Percentiles rank a stretch among this genome's conserved stretches.
Conservation (phyloP, 2,113 vertebrate species). For the Boleophthalmus pectinirostris region DNA sequence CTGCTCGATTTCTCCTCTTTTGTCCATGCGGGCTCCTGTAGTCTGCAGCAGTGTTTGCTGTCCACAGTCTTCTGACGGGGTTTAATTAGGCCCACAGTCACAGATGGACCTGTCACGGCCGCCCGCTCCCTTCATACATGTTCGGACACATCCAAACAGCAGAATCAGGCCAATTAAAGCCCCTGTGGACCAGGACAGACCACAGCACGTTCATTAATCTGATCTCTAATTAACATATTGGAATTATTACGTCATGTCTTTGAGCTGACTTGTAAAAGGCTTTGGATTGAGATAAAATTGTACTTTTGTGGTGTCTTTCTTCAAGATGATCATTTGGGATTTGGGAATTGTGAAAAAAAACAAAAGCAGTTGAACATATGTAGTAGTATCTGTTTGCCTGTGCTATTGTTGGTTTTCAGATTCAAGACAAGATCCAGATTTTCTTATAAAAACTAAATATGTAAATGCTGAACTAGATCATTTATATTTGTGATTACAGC, state of each 20-base stretch:
- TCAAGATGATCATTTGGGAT: no score
- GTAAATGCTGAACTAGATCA: no score
- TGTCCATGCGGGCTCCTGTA: not conserved
- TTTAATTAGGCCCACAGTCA: conserved; percentile 40
- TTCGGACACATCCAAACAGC: conserved; percentile 35
- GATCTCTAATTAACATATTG: conserved; percentile 63
- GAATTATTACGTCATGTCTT: conserved; percentile 60
- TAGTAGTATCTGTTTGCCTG: no score
- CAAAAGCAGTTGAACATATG: no score
- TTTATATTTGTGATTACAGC: no score
- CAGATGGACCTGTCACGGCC: conserved; percentile 46
- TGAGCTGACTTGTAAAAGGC: conserved; percentile 14
- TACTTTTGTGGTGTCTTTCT: no score
- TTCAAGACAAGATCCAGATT: no score
- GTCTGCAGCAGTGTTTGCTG: not conserved
- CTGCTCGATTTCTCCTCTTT: not conserved
- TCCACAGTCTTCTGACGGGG: not conserved
- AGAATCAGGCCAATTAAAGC: conserved; percentile 51
- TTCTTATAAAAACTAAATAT: no score
- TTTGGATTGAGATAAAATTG: not conserved
- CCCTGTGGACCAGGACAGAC: conserved; percentile 28
- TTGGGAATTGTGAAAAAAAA: no score
- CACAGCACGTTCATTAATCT: conserved; percentile 62
- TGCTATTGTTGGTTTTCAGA: no score
- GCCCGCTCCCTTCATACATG: conserved; percentile 32